Evolutionary conservation across 2,888 invertebrate species (phyloP), one percentile per base, ranked within the genome.

Genomic region (Drosophila anceps): DNA sequence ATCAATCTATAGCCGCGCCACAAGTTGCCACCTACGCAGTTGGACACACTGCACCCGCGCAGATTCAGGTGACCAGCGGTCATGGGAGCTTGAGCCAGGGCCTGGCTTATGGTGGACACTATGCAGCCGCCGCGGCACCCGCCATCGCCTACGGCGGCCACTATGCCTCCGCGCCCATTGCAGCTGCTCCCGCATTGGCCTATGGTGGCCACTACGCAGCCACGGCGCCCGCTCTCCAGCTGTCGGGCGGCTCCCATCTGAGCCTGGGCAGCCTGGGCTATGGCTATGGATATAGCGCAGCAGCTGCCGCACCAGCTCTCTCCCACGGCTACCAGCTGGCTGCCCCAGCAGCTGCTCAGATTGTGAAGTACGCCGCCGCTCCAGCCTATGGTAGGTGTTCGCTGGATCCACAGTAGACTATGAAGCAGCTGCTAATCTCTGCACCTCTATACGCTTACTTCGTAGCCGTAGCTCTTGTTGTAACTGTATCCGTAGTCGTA

Each of bases 381-480:
- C 93, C 92, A 54, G 82, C 91, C 41, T 88, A 90, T 68, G 91
- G 91, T 91, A 91, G 89, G 92, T 90, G 62, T 2, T 33, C 61
- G 13, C 50, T 10, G 29, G 24, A n/a, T 43, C 20, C 29, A 15
- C 48, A 9, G 12, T 37, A 12, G 24, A 8, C 24, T 24, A 4
- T n/a, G 18, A 39, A 39, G 37, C 27, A 37, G 27, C 44, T 33
- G 41, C 51, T 33, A 29, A 58, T 20, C 41, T 48, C 60, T 76
- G 71, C 77, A 69, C 73, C 44, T 31, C 57, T 35, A 27, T 69
- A 55, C 81, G 59, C 77, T 54, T 61, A 44, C 29, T 57, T 20
- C 0, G 6, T 43, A 43, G 43, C 35, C 18, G 20, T 75, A 31
- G 55, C 43, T 7, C 13, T 24, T 13, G 4, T 12, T 7, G 3